Base-by-base conservation (phyloP, 2,888 invertebrate genomes). In the Cataglyphis altisquamis region DNA sequence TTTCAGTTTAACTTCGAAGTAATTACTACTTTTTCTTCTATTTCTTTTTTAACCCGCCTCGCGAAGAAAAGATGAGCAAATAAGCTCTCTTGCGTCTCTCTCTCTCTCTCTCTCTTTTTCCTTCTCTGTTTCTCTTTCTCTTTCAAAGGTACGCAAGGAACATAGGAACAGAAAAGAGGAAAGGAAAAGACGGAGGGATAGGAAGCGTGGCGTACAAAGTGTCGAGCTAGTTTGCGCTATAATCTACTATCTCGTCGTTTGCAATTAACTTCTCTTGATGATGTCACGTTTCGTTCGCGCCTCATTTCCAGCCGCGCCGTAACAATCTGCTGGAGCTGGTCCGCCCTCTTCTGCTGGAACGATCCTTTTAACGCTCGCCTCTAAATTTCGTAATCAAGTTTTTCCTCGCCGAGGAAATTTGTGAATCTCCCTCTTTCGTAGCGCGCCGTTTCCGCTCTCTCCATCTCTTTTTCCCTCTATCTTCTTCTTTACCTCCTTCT, bases 311-410 rank as follows among this genome's bases (percentile, higher is more conserved):
- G 85, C 87, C 90, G 85, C 86, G 89, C 88, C 92, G 92, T 90
- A 92, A 93, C 93, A 92, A 93, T 93, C 92, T 90, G 88, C 86
- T 89, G 86, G 48, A 60, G 84, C 75, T 78, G 87, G 83, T 84
- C 88, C 80, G 85, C 70, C 82, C 90, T 84, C 78, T 80, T 80
- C 45, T 55, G 77, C 78, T 75, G 67, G 83, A 78, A 75, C 91
- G 91, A 92, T 92, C 92, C 92, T 92, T 93, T 93, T 91, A 92
- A 92, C 93, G 92, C 88, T 87, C 87, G 91, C 92, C 91, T 92
- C 90, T 91, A 93, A 93, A 93, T 94, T 93, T 92, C 88, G 91
- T 93, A 94, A 94, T 94, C 92, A 92, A 93, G 93, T 94, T 94
- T 93, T 93, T 93, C 92, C 91, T 90, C 88, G 90, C 88, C 89